Conservation (phyloP, 2,797 vertebrate species). For the Centroberyx gerrardi region DNA sequence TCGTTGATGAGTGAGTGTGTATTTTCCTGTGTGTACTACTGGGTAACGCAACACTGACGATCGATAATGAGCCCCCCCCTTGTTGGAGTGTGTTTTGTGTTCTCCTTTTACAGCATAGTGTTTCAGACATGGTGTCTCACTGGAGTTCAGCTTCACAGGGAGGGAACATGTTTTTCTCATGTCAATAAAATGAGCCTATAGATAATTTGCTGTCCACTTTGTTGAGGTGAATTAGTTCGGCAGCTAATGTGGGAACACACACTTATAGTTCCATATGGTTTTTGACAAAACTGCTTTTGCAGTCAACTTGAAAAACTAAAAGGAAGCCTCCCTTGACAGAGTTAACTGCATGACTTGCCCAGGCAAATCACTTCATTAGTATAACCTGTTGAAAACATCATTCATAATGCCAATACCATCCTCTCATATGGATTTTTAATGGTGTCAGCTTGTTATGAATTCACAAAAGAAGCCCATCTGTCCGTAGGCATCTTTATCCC, state of each 20-base stretch:
- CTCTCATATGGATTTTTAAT: too few species aligned
- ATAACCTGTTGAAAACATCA: conserved; percentile 30
- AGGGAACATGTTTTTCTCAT: neutral
- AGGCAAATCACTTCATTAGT: conserved; percentile 40
- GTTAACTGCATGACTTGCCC: conserved; percentile 19
- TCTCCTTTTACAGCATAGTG: neutral
- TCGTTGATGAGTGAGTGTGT: conserved; percentile 19
- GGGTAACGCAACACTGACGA: conserved; percentile 26
- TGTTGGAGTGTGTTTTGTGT: conserved; percentile 19
- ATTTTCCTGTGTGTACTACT: conserved; percentile 19
- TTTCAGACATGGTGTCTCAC: conserved; percentile 27
- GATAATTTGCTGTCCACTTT: neutral
- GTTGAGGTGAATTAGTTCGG: neutral
- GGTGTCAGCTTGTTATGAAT: too few species aligned
- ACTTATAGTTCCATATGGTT: neutral
- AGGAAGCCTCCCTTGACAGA: conserved; percentile 16
- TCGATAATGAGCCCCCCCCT: conserved; percentile 39
- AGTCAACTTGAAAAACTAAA: neutral
- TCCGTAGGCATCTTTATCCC: conserved; percentile 28
- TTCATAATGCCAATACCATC: conserved; percentile 41
- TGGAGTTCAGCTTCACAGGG: neutral
- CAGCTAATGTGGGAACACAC: neutral
- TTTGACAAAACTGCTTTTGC: neutral
- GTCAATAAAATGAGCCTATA: neutral
- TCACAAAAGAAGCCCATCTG: conserved; percentile 50